Base-by-base conservation (phyloP, 2,888 invertebrate species). In the Diaprepes abbreviatus region DNA sequence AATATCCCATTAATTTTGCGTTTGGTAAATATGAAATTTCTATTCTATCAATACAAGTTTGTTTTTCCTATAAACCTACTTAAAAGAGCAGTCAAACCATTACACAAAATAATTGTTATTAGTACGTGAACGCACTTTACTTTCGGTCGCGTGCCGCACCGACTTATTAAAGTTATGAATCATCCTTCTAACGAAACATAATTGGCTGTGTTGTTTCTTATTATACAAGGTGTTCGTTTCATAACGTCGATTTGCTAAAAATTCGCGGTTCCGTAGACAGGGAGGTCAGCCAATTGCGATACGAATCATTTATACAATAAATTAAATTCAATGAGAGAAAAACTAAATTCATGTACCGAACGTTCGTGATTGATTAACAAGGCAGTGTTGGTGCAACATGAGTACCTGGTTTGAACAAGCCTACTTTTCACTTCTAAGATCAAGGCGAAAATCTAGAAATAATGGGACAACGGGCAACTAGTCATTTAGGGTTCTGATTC, bases 231-330 rank as follows among this genome's bases (percentile, higher is more conserved):
- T 55, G 55, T 55, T n/a, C 21, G 55, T 55, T 55, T 55, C 55
- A 24, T 36, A 55, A 55, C 9, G 38, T 24, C 48, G 48, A 50
- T 58, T 43, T 43, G 40, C 21, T 55, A 63, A 57, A 45, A 33
- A 57, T 45, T 28, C 50, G 43, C 57, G 66, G 66, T 66, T 43
- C 58, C 19, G 28, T 66, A 38, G 19, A 43, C 66, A 66, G 66
- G 35, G 50, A 66, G 58, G 66, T 58, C 66, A 58, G 16, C 38
- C 7, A 14, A 50, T 59, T 35, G 55, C 45, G 43, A 40, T 55
- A 64, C 21, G 17, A 38, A 64, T 64, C 55, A 35, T 64, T 55
- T 55, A 19, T 52, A n/a, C 43, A 19, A 64, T 55, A 40, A 43
- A 64, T 55, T 64, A 45, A 55, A 64, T 19, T 28, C 55, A 55